Conservation (phyloP, 2,113 vertebrate genomes). For the Hemicordylus capensis region DNA sequence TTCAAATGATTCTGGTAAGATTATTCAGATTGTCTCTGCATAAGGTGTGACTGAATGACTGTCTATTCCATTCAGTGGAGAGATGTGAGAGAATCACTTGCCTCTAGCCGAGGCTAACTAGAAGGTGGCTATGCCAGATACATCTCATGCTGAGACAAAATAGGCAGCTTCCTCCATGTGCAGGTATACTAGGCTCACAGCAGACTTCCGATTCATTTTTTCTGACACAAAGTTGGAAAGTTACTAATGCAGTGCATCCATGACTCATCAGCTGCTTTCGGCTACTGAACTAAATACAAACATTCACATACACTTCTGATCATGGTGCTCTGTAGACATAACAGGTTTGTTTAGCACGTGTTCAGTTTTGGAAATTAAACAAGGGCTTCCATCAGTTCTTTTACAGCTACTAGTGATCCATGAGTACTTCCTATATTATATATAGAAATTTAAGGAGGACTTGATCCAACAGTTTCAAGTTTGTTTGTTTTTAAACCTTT, state of each 20-base stretch:
- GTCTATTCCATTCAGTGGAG: background rate
- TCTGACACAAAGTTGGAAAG: background rate
- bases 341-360: background rate
- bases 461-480: background rate
- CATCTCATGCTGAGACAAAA: background rate
- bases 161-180: background rate
- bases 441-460: background rate
- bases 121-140: background rate
- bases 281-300: background rate
- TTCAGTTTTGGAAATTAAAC: background rate
- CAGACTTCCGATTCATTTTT: background rate
- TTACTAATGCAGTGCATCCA: background rate
- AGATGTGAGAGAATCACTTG: background rate
- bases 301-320: background rate
- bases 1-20: background rate
- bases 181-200: background rate
- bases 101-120: background rate
- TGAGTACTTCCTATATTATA: background rate
- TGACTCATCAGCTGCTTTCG: background rate
- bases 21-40: background rate
- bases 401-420: background rate
- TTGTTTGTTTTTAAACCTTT: background rate
- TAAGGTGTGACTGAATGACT: background rate
- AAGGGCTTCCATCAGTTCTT: background rate
- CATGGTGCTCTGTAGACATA: background rate